Percentiles rank a stretch among this genome's conserved stretches.
Evolutionary conservation across 2,888 invertebrate genomes (phyloP).

Genomic region (Flabesymbios commensalis): DNA sequence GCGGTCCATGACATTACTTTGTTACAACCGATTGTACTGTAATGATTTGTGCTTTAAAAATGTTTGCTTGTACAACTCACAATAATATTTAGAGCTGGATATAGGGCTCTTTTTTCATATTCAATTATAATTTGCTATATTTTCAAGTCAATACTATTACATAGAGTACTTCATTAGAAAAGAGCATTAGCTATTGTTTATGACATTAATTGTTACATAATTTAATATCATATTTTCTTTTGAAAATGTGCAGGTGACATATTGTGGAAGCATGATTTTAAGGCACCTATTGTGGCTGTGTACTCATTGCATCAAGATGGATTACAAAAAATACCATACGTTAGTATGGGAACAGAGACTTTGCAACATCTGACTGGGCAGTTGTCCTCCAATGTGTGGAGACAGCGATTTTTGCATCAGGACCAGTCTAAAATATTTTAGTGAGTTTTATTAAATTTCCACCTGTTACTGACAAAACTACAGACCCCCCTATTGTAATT

Average conservation of each 20-base stretch:
- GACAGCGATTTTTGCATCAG: constrained; percentile 50
- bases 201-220: too few relatives aligned
- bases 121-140: too few relatives aligned
- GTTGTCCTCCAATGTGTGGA: constrained; percentile 50
- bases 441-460: constrained; percentile 38
- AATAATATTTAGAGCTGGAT: too few relatives aligned
- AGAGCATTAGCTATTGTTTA: too few relatives aligned
- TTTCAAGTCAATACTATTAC: too few relatives aligned
- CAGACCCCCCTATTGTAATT: neutral
- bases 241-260: constrained; percentile 72
- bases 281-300: constrained; percentile 87
- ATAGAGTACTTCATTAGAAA: too few relatives aligned
- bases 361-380: constrained; percentile 64
- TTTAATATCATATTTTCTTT: too few relatives aligned
- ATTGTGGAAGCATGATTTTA: constrained; percentile 84
- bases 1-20: too few relatives aligned
- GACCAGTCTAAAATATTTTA: constrained; percentile 50
- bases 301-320: constrained; percentile 69
- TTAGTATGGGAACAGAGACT: constrained; percentile 85
- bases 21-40: too few relatives aligned
- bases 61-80: too few relatives aligned
- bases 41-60: too few relatives aligned
- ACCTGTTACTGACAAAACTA: neutral
- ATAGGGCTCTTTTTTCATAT: too few relatives aligned
- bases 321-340: constrained; percentile 82